Percentiles rank a stretch among this genome's conserved stretches.
These are phyloP conservation scores for Drosophila multiciliata DNA, from an alignment of 2,888 invertebrate genomes.

Conservation along the genomic window DNA sequence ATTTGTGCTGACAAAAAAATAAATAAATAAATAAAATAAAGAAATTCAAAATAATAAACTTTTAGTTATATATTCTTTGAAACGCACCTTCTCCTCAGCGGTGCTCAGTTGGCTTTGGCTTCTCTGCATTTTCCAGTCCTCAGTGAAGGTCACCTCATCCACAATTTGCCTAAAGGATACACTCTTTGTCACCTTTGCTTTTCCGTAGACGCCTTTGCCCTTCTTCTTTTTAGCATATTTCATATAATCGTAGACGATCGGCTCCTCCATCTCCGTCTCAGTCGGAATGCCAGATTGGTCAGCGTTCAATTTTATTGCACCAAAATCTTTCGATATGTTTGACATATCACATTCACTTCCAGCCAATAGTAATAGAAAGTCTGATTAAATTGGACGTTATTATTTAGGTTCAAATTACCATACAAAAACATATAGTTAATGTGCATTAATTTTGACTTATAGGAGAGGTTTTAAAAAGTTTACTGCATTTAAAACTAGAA, in stretches of 20 bases:
- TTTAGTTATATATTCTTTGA: background rate
- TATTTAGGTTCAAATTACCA: too few species aligned
- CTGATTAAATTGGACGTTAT: too few species aligned
- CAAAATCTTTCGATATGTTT: background rate
- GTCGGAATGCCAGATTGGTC: background rate
- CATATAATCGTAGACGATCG: slow-evolving; percentile 63
- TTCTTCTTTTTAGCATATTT: slow-evolving; percentile 57
- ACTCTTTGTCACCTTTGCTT: slow-evolving; percentile 19
- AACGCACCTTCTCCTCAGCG: slow-evolving; percentile 69
- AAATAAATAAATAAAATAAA: background rate
- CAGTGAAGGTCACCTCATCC: slow-evolving; percentile 56
- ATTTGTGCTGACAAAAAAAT: slow-evolving; percentile 36
- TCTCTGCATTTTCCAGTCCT: slow-evolving; percentile 54
- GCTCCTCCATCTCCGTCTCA: slow-evolving; percentile 15
- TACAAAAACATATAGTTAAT: too few species aligned
- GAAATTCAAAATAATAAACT: background rate
- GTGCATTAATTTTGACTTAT: background rate
- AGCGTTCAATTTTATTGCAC: slow-evolving; percentile 4
- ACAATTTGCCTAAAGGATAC: slow-evolving; percentile 59
- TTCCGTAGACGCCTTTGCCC: slow-evolving; percentile 4
- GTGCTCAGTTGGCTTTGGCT: slow-evolving; percentile 41
- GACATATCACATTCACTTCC: slow-evolving; percentile 1
- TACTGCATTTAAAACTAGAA: background rate
- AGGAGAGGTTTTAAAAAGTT: background rate
- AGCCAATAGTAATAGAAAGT: background rate